Conservation (phyloP, 2,797 vertebrate species). For the Amazona finschi region DNA sequence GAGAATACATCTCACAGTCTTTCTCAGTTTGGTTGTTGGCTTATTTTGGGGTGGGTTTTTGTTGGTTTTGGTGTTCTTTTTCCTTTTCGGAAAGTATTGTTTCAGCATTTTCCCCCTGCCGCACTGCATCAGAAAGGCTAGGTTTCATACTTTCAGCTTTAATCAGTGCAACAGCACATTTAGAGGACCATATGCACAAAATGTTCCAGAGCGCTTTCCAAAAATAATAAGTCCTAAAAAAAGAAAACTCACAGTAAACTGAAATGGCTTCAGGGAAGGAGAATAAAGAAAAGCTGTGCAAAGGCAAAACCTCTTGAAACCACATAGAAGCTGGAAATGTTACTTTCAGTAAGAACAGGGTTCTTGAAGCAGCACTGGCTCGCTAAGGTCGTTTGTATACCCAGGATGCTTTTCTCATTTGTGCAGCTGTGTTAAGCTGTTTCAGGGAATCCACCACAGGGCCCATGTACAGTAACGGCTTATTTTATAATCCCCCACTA, state of each 20-base stretch:
- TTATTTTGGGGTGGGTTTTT: neutral
- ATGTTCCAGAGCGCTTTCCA: conserved; percentile 73
- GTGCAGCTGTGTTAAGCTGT: neutral
- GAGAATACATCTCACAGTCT: neutral
- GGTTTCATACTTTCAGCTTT: conserved; percentile 60
- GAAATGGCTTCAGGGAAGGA: conserved; percentile 8
- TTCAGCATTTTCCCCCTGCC: neutral
- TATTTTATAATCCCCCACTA: neutral
- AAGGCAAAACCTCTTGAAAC: conserved; percentile 20
- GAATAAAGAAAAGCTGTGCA: neutral
- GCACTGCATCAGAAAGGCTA: conserved; percentile 13
- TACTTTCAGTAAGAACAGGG: neutral
- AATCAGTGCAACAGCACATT: conserved; percentile 69
- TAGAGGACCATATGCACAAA: conserved; percentile 59
- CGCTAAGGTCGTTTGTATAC: neutral
- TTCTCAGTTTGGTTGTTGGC: neutral
- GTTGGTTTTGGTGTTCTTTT: neutral
- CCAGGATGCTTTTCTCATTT: neutral
- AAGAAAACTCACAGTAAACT: conserved; percentile 50
- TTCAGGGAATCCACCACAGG: neutral
- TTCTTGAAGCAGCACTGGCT: neutral
- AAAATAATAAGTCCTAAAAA: conserved; percentile 72
- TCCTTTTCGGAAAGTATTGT: conserved; percentile 39
- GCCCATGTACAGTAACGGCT: neutral
- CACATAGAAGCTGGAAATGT: neutral